Base-by-base conservation (phyloP, 2,888 invertebrate genomes). In the Augiades crinisus region DNA sequence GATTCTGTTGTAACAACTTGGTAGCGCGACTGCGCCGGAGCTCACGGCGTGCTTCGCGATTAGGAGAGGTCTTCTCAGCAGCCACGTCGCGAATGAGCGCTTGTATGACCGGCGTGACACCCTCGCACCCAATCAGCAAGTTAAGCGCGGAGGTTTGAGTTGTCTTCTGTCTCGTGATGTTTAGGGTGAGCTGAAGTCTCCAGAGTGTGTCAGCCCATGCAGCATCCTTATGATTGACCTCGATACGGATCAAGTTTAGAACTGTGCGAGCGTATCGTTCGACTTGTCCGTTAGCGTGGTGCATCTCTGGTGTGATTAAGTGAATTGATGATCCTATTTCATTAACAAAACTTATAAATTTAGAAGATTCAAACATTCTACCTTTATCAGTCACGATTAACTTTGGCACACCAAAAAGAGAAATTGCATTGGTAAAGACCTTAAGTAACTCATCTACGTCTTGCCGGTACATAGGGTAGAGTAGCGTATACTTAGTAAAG, bases 321-420 rank as follows among this genome's bases (percentile, higher is more conserved):
- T 67, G 66, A 0, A 58, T 10, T 1, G 53, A 45, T 37, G 34
- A 51, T 5, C 64, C 62, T 5, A 56, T 1, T 5, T 55, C 54
- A 7, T 5, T 40, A 0, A 56, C 13, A 53, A 53, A 61, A 1
- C n/a, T 41, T 0, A 37, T 5, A 27, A 65, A 65, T 0, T 44
- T 38, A 1, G 19, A 7, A 7, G 54, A 44, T 43, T 64, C 46
- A 24, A 60, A 66, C 63, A 65, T 63, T 1, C 63, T n/a, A 0
- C 47, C 47, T 7, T 33, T 31, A 16, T 47, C 53, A 3, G 34
- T 16, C n/a, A 53, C 38, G 7, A 53, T 40, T 2, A 27, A 3
- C 0, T 6, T 22, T 5, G 54, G 54, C 1, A 24, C 31, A 4
- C 55, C 52, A 36, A 55, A 52, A 1, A 55, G 30, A 0, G 55